These are phyloP conservation scores for Bujurquina vittata DNA, from an alignment of 2,113 vertebrate species.

Conservation along the genomic window DNA sequence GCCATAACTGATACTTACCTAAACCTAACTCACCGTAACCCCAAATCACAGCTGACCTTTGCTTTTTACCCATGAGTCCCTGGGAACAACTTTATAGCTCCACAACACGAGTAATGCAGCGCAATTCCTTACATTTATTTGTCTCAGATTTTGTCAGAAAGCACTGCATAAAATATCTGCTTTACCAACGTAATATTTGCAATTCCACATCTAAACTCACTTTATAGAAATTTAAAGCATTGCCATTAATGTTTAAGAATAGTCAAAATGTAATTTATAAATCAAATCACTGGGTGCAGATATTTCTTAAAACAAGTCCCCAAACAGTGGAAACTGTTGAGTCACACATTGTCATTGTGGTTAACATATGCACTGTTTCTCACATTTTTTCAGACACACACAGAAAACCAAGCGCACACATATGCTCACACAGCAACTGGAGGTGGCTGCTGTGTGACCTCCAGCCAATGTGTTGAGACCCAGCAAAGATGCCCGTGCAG, in stretches of 20 bases:
- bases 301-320: background rate
- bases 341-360: constrained; percentile 20
- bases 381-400: constrained; percentile 11
- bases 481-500: background rate
- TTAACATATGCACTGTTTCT: constrained; percentile 21
- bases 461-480: constrained; percentile 23
- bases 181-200: background rate
- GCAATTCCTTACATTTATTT: background rate
- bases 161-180: background rate
- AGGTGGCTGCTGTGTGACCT: constrained; percentile 31
- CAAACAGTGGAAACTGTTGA: constrained; percentile 9
- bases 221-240: background rate
- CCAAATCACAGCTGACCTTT: background rate
- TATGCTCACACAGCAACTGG: background rate
- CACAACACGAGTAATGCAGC: background rate
- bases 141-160: background rate
- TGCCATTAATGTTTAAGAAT: background rate
- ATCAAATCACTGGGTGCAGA: background rate
- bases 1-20: background rate
- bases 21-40: background rate
- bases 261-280: background rate
- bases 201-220: background rate
- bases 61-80: background rate
- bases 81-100: background rate
- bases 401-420: background rate